Evolutionary conservation across 2,888 invertebrate species (phyloP).

Genomic region (Caenorhabditis uteleia): DNA sequence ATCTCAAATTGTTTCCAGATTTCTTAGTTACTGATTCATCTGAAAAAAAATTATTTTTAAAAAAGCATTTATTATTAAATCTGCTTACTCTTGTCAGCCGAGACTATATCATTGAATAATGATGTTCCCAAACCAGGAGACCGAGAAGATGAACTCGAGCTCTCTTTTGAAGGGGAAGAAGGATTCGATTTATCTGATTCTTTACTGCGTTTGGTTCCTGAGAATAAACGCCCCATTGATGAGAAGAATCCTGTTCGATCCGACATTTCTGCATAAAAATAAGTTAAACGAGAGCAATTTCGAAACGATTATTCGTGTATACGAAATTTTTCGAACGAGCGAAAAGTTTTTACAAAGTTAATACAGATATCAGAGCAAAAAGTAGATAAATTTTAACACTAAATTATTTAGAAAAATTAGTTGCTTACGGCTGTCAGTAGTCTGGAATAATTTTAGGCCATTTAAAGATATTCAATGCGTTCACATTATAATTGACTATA

Average conservation of each 20-base stretch:
- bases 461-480: no score
- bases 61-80: neutral
- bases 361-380: no score
- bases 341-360: no score
- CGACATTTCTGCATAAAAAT: slow-evolving; percentile 32
- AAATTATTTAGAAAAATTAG: no score
- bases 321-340: no score
- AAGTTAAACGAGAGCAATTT: neutral
- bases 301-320: no score
- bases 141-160: neutral
- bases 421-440: no score
- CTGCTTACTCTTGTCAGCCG: neutral
- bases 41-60: slow-evolving; percentile 15
- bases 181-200: slow-evolving; percentile 2
- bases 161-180: neutral
- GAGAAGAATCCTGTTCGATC: slow-evolving; percentile 35
- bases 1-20: slow-evolving; percentile 5
- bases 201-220: slow-evolving; percentile 11
- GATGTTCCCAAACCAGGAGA: slow-evolving; percentile 11
- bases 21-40: slow-evolving; percentile 8
- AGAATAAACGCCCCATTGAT: slow-evolving; percentile 36
- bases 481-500: no score
- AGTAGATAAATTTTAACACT: no score
- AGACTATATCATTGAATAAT: slow-evolving; percentile 18
- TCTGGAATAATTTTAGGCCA: no score